Conservation (phyloP, 2,888 invertebrate genomes). For the Hydropsyche betteni region DNA sequence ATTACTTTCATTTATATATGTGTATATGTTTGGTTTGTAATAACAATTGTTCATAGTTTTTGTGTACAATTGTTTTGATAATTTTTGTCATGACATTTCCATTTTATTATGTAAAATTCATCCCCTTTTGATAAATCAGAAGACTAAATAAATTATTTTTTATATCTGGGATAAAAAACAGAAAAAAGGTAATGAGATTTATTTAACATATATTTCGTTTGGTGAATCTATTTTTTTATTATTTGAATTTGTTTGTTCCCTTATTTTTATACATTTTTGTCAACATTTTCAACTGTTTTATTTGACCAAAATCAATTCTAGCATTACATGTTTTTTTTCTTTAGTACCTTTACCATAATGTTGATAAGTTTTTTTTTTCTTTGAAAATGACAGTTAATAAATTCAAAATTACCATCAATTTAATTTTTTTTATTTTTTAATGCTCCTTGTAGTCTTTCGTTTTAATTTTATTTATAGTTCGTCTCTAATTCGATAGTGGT, state of each 20-base stretch:
- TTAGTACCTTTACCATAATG: background rate
- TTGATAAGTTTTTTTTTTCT: slow-evolving; percentile 8
- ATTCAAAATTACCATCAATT: slow-evolving; percentile 25
- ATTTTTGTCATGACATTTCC: slow-evolving; percentile 25
- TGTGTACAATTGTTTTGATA: background rate
- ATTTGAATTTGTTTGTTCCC: background rate
- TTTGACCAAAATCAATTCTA: background rate
- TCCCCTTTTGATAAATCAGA: slow-evolving; percentile 26
- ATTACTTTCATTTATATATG: slow-evolving; percentile 19
- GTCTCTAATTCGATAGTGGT: too few species aligned
- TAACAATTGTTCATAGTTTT: background rate
- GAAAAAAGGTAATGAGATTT: slow-evolving; percentile 24
- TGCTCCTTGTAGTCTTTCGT: background rate
- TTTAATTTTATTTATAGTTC: background rate
- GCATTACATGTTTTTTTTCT: slow-evolving; percentile 1
- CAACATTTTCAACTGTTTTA: background rate
- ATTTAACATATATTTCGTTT: background rate
- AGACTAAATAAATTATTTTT: slow-evolving; percentile 31
- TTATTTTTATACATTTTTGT: background rate
- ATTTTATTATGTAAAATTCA: slow-evolving; percentile 19
- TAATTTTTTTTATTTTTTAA: slow-evolving; percentile 4
- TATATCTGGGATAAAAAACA: slow-evolving; percentile 26
- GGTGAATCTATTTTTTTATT: background rate
- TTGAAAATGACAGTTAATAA: slow-evolving; percentile 27
- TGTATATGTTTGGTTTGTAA: background rate